Percentiles rank a stretch among this genome's conserved stretches.
phyloP scores from a whole-genome alignment of 2,888 invertebrate species.

The Rhagophthalmus giganteus region DNA sequence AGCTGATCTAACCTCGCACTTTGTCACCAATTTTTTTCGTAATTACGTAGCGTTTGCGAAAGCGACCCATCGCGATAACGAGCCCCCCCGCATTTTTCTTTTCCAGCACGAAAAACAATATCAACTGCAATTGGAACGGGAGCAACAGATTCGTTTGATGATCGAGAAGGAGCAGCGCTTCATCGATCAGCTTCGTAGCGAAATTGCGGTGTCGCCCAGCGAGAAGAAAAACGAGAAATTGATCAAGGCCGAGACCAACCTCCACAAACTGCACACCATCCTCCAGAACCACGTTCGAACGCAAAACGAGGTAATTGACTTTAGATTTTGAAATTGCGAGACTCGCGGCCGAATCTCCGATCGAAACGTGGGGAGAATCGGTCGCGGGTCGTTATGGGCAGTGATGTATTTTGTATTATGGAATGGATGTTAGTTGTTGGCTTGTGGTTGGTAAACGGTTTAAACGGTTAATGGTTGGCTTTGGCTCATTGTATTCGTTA shows the following conservation, averaged over 20 bases:
- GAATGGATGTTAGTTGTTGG: constrained; percentile 19
- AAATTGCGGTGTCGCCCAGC: constrained; percentile 59
- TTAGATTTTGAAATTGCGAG: too few relatives aligned
- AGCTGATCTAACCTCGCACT: too few relatives aligned
- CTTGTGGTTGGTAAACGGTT: constrained; percentile 32
- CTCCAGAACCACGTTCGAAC: constrained; percentile 48
- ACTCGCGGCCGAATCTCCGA: too few relatives aligned
- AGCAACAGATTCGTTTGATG: constrained; percentile 86
- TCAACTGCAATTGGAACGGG: constrained; percentile 80
- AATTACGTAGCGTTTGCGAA: too few relatives aligned
- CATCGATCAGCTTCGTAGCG: constrained; percentile 75
- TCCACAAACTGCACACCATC: constrained; percentile 64
- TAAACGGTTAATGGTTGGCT: constrained; percentile 29
- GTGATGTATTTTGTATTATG: background rate
- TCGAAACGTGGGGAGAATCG: background rate
- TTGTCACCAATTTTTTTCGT: too few relatives aligned
- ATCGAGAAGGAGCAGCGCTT: constrained; percentile 84
- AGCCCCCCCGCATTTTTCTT: too few relatives aligned
- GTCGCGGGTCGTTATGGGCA: too few relatives aligned
- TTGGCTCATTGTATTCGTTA: constrained; percentile 27
- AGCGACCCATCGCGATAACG: too few relatives aligned
- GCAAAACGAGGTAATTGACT: constrained; percentile 49
- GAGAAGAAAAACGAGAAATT: constrained; percentile 59
- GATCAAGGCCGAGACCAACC: constrained; percentile 62
- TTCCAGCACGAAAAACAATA: constrained; percentile 79